These are phyloP conservation scores for Linnaemya tessellans DNA, from an alignment of 2,888 invertebrate genomes.

Conservation along the genomic window DNA sequence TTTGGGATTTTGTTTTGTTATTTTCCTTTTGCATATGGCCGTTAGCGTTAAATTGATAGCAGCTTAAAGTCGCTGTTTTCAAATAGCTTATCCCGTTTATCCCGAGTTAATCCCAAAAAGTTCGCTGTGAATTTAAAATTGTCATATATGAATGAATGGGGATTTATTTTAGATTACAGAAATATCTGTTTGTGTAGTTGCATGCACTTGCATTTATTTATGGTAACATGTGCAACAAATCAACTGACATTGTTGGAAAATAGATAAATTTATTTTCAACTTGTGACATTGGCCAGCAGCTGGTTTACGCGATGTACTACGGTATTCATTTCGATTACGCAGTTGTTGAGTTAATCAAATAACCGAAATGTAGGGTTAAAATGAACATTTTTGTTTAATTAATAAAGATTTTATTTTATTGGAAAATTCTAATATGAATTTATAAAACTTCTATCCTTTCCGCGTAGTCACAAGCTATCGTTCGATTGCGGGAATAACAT, in stretches of 20 bases:
- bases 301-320: conserved; percentile 15
- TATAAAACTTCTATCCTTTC: no score
- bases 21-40: no score
- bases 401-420: no score
- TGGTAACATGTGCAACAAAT: not conserved
- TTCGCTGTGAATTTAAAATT: conserved; percentile 21
- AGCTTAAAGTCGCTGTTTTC: not conserved
- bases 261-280: not conserved
- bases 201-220: not conserved
- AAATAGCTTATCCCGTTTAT: not conserved
- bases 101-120: not conserved
- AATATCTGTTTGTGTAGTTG: not conserved
- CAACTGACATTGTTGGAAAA: not conserved
- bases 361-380: no score
- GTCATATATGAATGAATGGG: conserved; percentile 4
- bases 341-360: no score
- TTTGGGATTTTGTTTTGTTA: no score
- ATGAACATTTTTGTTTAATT: no score
- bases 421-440: no score
- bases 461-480: no score
- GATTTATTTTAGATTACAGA: not conserved
- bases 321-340: no score
- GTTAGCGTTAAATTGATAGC: no score
- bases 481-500: no score
- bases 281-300: conserved; percentile 22